Percentiles rank a stretch among this genome's conserved stretches.
Evolutionary conservation across 2,113 vertebrate genomes (phyloP).

Genomic region (Probosciger aterrimus): DNA sequence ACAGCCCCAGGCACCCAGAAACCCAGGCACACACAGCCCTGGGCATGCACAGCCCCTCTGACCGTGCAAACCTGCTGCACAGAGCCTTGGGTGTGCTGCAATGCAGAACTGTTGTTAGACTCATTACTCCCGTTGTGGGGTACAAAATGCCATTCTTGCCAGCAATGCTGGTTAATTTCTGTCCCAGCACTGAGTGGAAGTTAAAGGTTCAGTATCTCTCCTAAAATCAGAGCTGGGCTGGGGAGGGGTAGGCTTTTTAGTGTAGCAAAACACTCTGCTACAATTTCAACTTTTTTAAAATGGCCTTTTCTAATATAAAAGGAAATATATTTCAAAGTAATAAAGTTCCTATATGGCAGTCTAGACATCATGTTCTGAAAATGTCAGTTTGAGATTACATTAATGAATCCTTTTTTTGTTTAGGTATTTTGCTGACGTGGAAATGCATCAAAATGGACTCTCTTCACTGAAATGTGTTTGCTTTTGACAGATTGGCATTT

Average conservation of each 20-base stretch:
- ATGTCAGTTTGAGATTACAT: not conserved
- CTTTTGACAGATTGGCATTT: not conserved
- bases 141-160: not conserved
- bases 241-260: not conserved
- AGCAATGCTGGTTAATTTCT: not conserved
- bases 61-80: not conserved
- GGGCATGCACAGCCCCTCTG: not conserved
- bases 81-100: not conserved
- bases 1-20: not conserved
- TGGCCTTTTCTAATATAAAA: not conserved
- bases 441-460: not conserved
- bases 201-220: not conserved
- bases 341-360: not conserved
- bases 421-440: not conserved
- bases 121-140: fast-evolving
- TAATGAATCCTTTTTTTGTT: not conserved
- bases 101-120: not conserved
- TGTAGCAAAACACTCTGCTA: not conserved
- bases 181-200: not conserved
- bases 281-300: not conserved
- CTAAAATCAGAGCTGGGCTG: not conserved
- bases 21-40: not conserved
- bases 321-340: not conserved
- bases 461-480: not conserved
- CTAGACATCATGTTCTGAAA: not conserved